phyloP scores from a whole-genome alignment of 2,113 vertebrate species.

The Myocastor coypus region DNA sequence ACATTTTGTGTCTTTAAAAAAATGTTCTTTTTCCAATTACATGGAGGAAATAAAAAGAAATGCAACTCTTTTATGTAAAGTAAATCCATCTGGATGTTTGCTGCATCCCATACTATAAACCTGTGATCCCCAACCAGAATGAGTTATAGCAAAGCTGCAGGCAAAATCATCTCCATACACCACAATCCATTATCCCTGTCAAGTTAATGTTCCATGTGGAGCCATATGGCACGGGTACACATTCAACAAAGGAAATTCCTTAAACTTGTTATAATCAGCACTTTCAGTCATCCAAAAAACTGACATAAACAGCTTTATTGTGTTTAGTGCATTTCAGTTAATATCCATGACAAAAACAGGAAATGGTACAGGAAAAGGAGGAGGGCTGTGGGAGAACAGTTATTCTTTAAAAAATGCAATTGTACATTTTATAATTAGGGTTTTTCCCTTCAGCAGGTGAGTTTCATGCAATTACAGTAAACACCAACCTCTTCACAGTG shows the following conservation, averaged over 20 bases:
- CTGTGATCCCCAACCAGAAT: constrained; percentile 91
- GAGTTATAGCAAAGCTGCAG: constrained; percentile 91
- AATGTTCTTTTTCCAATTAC: constrained; percentile 83
- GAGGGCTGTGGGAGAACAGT: constrained; percentile 71
- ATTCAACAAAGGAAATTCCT: constrained; percentile 94
- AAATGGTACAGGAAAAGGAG: constrained; percentile 86
- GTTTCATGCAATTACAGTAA: constrained; percentile 88
- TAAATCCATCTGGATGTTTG: constrained; percentile 91
- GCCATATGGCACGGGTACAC: constrained; percentile 94
- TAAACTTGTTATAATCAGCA: constrained; percentile 95
- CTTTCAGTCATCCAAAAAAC: constrained; percentile 92
- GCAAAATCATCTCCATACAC: constrained; percentile 92
- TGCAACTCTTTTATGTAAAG: constrained; percentile 89
- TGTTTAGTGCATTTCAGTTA: constrained; percentile 91
- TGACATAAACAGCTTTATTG: constrained; percentile 93
- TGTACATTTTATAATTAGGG: constrained; percentile 85
- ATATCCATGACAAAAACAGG: constrained; percentile 92
- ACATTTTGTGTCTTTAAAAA: constrained; percentile 82
- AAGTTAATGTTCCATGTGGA: constrained; percentile 96
- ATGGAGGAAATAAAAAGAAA: constrained; percentile 89
- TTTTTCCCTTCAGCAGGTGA: constrained; percentile 85
- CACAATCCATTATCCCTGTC: constrained; percentile 95
- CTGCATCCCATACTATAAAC: constrained; percentile 88
- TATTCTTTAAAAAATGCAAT: constrained; percentile 54
- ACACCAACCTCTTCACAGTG: constrained; percentile 79